A percentile compares a stretch with the other conserved stretches of the same genome.
Conservation (phyloP, 2,888 invertebrate genomes). For the Sialis fuliginosa region DNA sequence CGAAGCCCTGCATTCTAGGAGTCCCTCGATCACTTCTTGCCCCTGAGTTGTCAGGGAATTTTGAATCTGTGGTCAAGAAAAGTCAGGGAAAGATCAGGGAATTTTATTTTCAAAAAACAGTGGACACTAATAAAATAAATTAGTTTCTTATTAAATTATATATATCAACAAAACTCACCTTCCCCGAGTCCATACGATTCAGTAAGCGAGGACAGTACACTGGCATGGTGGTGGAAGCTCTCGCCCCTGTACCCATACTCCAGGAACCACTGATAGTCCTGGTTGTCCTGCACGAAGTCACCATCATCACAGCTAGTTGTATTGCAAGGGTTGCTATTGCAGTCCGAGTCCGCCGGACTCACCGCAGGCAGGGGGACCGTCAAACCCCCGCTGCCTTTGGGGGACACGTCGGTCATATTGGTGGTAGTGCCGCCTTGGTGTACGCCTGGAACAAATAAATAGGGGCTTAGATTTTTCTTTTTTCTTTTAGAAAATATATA, state of each 20-base stretch:
- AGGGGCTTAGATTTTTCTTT: no score
- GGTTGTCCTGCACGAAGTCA: constrained; percentile 69
- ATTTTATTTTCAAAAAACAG: no score
- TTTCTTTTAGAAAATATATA: no score
- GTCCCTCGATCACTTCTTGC: no score
- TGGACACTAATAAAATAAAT: no score
- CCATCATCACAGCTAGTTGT: constrained; percentile 20
- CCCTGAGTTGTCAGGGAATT: no score
- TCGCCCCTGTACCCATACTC: constrained; percentile 78
- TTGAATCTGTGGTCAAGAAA: no score
- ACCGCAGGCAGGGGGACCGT: constrained; percentile 19
- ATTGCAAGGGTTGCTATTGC: constrained; percentile 26
- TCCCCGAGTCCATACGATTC: constrained; percentile 52
- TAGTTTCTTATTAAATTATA: no score
- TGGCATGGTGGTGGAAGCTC: constrained; percentile 54
- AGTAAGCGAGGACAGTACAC: constrained; percentile 64
- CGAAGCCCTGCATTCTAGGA: no score
- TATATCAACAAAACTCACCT: background rate
- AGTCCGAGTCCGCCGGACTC: constrained; percentile 37
- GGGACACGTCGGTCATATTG: constrained; percentile 6
- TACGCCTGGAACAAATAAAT: background rate
- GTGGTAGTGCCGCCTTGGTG: constrained; percentile 11
- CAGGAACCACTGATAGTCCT: constrained; percentile 82
- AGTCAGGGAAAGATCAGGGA: no score
- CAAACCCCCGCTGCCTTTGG: constrained; percentile 11